A percentile compares a stretch with the other conserved stretches of the same genome.
These are phyloP conservation scores for Callimorpha dominula DNA, from an alignment of 2,888 invertebrate species.

Conservation along the genomic window DNA sequence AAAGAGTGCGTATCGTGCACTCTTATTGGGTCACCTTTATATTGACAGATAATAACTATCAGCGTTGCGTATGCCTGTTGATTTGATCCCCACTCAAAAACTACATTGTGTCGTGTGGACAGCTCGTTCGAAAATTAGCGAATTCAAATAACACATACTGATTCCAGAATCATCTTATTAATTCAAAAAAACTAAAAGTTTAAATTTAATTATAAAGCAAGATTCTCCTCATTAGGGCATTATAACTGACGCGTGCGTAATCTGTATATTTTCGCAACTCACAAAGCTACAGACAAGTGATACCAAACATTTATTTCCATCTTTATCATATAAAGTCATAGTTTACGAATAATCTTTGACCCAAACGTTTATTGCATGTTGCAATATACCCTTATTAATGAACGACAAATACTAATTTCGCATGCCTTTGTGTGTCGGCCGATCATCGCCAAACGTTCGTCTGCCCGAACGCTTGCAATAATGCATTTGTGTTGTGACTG, in stretches of 20 bases:
- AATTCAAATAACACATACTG: too few relatives aligned
- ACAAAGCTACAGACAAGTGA: neutral
- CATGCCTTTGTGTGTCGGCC: constrained; percentile 66
- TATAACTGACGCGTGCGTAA: neutral
- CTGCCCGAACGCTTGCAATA: constrained; percentile 55
- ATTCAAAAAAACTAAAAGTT: too few relatives aligned
- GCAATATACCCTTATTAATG: constrained; percentile 64
- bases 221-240: neutral
- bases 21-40: too few relatives aligned
- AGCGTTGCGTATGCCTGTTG: too few relatives aligned
- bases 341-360: constrained; percentile 45
- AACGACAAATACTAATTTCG: constrained; percentile 75
- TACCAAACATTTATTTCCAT: neutral
- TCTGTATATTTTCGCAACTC: neutral
- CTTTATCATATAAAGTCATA: neutral
- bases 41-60: too few relatives aligned
- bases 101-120: too few relatives aligned
- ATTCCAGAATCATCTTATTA: too few relatives aligned
- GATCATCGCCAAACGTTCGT: constrained; percentile 54
- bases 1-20: too few relatives aligned
- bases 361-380: constrained; percentile 43
- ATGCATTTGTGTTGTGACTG: constrained; percentile 57
- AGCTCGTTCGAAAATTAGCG: too few relatives aligned
- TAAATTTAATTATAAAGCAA: neutral
- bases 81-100: too few relatives aligned